Evolutionary conservation across 2,888 invertebrate genomes (phyloP).

Genomic region (Syritta pipiens): DNA sequence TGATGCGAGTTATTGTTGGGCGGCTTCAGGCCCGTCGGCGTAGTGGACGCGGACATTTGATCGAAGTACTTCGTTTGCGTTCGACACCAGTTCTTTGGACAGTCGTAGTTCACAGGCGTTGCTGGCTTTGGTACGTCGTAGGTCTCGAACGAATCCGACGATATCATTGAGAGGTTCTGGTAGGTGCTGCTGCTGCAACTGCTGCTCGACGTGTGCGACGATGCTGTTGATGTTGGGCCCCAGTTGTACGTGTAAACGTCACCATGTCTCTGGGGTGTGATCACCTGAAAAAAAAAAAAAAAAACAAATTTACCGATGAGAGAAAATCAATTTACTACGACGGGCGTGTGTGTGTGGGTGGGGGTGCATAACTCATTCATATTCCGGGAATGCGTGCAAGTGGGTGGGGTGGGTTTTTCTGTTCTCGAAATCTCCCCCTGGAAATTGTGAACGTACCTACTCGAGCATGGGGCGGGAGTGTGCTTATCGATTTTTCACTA

Average conservation of each 20-base stretch:
- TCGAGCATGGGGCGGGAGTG: slow-evolving; percentile 45
- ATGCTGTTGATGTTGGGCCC: slow-evolving; percentile 78
- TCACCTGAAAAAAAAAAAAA: slow-evolving; percentile 80
- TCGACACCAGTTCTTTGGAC: slow-evolving; percentile 80
- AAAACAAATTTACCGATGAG: slow-evolving; percentile 15
- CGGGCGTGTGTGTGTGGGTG: background rate
- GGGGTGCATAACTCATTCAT: too few relatives aligned
- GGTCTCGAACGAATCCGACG: slow-evolving; percentile 74
- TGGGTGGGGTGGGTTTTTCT: slow-evolving; percentile 24
- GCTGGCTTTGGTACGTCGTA: slow-evolving; percentile 84
- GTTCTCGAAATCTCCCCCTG: slow-evolving; percentile 21
- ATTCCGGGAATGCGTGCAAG: too few relatives aligned
- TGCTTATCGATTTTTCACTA: slow-evolving; percentile 67
- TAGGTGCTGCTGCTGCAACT: slow-evolving; percentile 70
- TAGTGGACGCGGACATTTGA: slow-evolving; percentile 78
- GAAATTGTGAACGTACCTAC: slow-evolving; percentile 44
- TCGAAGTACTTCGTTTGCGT: slow-evolving; percentile 72
- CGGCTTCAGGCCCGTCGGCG: slow-evolving; percentile 76
- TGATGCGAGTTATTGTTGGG: slow-evolving; percentile 69
- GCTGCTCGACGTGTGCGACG: slow-evolving; percentile 66
- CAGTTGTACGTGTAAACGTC: slow-evolving; percentile 87
- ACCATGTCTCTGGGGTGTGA: slow-evolving; percentile 86
- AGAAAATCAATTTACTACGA: slow-evolving; percentile 63
- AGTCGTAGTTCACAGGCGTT: slow-evolving; percentile 81
- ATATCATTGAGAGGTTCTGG: slow-evolving; percentile 76